These are phyloP conservation scores for Formica selysi DNA, from an alignment of 1,140 invertebrate genomes.

Conservation along the genomic window DNA sequence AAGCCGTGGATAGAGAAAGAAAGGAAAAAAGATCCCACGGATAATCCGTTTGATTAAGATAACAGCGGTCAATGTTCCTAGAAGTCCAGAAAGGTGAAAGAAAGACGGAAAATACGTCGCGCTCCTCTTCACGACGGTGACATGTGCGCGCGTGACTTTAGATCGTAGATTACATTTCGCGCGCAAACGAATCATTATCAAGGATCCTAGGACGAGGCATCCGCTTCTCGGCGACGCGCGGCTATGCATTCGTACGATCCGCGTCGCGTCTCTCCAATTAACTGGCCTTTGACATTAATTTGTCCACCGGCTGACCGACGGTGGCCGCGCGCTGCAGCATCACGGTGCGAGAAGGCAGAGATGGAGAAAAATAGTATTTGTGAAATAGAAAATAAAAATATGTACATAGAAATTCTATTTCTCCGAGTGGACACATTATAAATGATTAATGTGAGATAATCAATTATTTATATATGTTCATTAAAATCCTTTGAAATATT, in stretches of 20 bases:
- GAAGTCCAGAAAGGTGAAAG: slow-evolving; percentile 39
- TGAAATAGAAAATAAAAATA: no score
- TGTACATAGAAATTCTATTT: no score
- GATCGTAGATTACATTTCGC: slow-evolving; percentile 66
- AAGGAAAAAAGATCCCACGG: slow-evolving; percentile 58
- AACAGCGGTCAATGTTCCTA: slow-evolving; percentile 27
- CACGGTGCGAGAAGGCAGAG: slow-evolving; percentile 10
- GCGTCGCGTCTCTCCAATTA: slow-evolving; percentile 66
- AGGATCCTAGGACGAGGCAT: slow-evolving; percentile 58
- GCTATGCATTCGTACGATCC: slow-evolving; percentile 44
- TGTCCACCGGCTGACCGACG: slow-evolving; percentile 71
- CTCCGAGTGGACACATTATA: no score
- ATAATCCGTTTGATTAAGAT: slow-evolving; percentile 75
- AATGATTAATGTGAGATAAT: no score
- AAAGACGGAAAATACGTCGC: slow-evolving; percentile 3
- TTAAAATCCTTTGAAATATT: no score
- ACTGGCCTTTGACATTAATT: slow-evolving; percentile 78
- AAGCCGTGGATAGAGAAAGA: slow-evolving; percentile 65
- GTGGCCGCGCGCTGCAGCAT: slow-evolving; percentile 57
- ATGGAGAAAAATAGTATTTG: not conserved
- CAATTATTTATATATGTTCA: no score
- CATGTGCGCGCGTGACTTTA: slow-evolving; percentile 2
- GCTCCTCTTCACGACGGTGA: not conserved
- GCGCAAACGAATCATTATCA: slow-evolving; percentile 58
- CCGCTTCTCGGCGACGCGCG: slow-evolving; percentile 37